Evolutionary conservation across 2,113 vertebrate genomes (phyloP), one percentile per base, ranked within the genome.

Genomic region (Planiliza haematocheilus): DNA sequence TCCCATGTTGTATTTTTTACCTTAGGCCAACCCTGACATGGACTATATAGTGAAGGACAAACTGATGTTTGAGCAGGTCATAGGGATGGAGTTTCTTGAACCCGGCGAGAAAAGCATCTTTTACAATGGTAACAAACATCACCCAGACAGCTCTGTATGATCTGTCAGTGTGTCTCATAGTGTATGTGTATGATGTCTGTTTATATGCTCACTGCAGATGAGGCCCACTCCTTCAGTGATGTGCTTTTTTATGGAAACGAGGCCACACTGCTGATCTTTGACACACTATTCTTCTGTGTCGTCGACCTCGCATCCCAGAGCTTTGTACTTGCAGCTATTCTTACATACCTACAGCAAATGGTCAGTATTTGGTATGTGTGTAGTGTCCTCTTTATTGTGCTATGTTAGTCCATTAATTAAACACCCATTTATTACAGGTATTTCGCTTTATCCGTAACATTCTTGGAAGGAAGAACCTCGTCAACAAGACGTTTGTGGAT

Each of bases 1-100:
- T 60, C 51, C 83, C 75, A 13, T 74, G 53, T 55, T 61, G n/a
- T 14, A 0, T 78, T 59, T 1, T 74, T 76, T 7, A n/a, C 64
- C 16, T 36, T 51, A 99, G 98, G 96, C 95, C 55, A 94, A 97
- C 87, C 95, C 95, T 58, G 97, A 98, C 72, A 96, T 98, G 94
- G 97, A 99, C 91, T 99, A 99, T 81, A 95, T 97, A 68, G 96
- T 99, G 81, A 98, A 96, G 89, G 98, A 99, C 85, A 99, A 99
- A 70, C 87, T 98, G 77, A 89, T 96, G 52, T 92, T 99, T 74
- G 98, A 99, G 92, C 91, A 91, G 85, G 79, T 99, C 81, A 93
- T 99, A 79, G 95, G 95, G 74, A 98, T 99, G 94, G 98, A 99
- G 89, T 97, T 99, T 71, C 95, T 99, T 88, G 97, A 99, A 87